phyloP scores from a whole-genome alignment of 2,797 vertebrate species.

The Ptychadena robeensis region DNA sequence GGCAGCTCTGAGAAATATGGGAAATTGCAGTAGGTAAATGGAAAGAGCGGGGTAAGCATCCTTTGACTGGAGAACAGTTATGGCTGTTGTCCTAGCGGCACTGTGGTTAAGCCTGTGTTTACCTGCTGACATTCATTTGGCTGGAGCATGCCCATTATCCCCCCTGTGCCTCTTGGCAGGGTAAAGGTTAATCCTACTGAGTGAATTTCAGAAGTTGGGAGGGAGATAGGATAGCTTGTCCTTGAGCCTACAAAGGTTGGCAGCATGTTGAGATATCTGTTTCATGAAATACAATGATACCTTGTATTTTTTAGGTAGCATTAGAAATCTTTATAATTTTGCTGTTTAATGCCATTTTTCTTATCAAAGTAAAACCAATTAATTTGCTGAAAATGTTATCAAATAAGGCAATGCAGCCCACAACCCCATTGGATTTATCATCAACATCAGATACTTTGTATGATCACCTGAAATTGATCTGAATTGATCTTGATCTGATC shows the following conservation, averaged over 20 bases:
- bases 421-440: no score
- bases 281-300: no score
- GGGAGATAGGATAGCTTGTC: background rate
- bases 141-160: conserved; percentile 21
- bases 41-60: conserved; percentile 8
- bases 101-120: conserved; percentile 33
- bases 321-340: no score
- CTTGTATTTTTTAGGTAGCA: no score
- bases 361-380: no score
- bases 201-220: background rate
- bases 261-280: no score
- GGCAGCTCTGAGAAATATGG: background rate
- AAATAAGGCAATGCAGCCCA: no score
- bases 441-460: no score
- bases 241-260: background rate
- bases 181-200: background rate
- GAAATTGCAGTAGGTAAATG: conserved; percentile 33
- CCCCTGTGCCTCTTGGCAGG: conserved; percentile 8
- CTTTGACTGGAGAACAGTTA: conserved; percentile 49
- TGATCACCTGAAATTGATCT: no score
- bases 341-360: no score
- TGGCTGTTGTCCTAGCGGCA: conserved; percentile 18
- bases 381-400: no score
- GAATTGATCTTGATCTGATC: no score
- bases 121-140: conserved; percentile 34